Conservation (phyloP, 2,113 vertebrate species). For the Podilymbus podiceps region DNA sequence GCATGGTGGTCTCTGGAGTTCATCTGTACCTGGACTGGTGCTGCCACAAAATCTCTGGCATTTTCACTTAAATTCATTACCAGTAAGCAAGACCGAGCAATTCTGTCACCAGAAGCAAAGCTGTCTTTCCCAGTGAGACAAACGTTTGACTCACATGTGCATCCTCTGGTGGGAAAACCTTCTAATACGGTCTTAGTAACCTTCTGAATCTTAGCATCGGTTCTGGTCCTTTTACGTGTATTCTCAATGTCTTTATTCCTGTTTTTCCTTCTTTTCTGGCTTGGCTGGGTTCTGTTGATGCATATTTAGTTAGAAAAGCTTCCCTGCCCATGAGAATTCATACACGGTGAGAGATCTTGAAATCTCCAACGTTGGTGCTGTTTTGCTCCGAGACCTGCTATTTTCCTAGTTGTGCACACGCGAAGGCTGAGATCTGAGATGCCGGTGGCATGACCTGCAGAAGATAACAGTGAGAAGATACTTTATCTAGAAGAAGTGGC, state of each 20-base stretch:
- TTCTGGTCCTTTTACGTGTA: not conserved
- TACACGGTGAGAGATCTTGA: not conserved
- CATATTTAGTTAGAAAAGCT: not conserved
- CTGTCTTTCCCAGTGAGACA: not conserved
- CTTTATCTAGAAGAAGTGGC: not conserved
- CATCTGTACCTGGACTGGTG: not conserved
- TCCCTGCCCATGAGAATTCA: not conserved
- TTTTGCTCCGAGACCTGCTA: not conserved
- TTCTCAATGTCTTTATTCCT: not conserved
- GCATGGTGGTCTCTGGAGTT: not conserved
- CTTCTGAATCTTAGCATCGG: not conserved
- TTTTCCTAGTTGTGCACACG: not conserved
- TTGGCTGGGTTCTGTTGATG: not conserved
- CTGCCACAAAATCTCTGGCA: not conserved
- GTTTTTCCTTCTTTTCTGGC: not conserved
- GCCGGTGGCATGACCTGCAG: not conserved
- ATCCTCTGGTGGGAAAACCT: not conserved
- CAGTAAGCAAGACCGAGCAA: not conserved
- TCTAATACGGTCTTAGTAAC: not conserved
- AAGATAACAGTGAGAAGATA: not conserved
- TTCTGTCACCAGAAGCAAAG: not conserved
- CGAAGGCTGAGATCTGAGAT: not conserved
- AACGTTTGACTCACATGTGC: not conserved
- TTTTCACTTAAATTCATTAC: not conserved
- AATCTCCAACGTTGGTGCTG: not conserved